phyloP scores from a whole-genome alignment of 2,888 invertebrate species.

The Nymphalis c-album region DNA sequence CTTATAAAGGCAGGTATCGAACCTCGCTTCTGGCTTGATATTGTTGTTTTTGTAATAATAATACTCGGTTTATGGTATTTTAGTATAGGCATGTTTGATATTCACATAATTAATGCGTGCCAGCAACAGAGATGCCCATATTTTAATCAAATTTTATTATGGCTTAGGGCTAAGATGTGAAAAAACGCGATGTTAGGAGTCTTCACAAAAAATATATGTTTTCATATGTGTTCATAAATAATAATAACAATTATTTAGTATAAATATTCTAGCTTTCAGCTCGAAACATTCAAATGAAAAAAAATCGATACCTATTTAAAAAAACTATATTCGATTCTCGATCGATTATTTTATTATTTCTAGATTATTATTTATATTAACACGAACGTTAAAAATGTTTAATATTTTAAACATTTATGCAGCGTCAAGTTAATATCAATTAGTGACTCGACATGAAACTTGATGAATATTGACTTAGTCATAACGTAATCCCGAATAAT shows the following conservation, averaged over 20 bases:
- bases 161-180: slow-evolving; percentile 55
- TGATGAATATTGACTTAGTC: slow-evolving; percentile 29
- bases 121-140: slow-evolving; percentile 63
- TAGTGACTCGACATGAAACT: slow-evolving; percentile 29
- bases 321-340: too few species aligned
- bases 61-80: slow-evolving; percentile 52
- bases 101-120: slow-evolving; percentile 68
- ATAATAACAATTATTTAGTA: not conserved
- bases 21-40: slow-evolving; percentile 44
- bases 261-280: too few species aligned
- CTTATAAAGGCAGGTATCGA: slow-evolving; percentile 54
- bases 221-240: not conserved
- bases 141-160: slow-evolving; percentile 74
- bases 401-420: slow-evolving; percentile 3
- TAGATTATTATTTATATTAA: too few species aligned
- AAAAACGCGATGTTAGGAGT: slow-evolving; percentile 44
- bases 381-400: not conserved
- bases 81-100: slow-evolving; percentile 64
- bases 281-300: too few species aligned
- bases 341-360: too few species aligned
- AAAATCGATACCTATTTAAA: too few species aligned
- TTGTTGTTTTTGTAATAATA: slow-evolving; percentile 49
- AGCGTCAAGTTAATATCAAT: slow-evolving; percentile 29
- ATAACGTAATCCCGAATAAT: slow-evolving; percentile 33
- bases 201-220: slow-evolving; percentile 14